A percentile compares a stretch with the other conserved stretches of the same genome.
phyloP scores from a whole-genome alignment of 2,113 vertebrate species.

The Lophotis ruficrista region DNA sequence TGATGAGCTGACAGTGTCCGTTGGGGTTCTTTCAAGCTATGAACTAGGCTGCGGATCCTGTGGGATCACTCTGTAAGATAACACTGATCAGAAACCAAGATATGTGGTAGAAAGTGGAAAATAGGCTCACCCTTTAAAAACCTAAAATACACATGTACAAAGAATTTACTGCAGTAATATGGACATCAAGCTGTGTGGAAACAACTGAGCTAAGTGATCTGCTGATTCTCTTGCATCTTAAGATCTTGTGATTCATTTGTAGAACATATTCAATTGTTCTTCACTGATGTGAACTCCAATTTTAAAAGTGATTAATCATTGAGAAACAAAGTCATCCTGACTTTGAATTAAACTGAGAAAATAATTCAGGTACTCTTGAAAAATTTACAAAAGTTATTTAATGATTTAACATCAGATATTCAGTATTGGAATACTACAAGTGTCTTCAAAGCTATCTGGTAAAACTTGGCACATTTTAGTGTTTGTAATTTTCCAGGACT shows the following conservation, averaged over 20 bases:
- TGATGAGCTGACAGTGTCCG: not conserved
- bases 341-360: not conserved
- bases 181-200: not conserved
- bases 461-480: not conserved
- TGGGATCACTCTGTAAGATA: not conserved
- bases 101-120: not conserved
- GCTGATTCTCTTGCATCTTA: not conserved
- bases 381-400: not conserved
- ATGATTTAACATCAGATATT: not conserved
- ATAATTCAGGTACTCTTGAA: not conserved
- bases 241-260: not conserved
- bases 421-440: not conserved
- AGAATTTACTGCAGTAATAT: not conserved
- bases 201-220: not conserved
- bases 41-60: not conserved
- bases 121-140: not conserved
- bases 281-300: not conserved
- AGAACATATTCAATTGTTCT: not conserved
- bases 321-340: not conserved
- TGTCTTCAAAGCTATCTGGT: not conserved
- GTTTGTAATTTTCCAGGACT: not conserved
- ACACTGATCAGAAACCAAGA: not conserved
- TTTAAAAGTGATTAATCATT: not conserved
- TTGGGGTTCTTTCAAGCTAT: not conserved
- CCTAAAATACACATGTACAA: not conserved